phyloP scores from a whole-genome alignment of 2,888 invertebrate species.

The Bibio marci region DNA sequence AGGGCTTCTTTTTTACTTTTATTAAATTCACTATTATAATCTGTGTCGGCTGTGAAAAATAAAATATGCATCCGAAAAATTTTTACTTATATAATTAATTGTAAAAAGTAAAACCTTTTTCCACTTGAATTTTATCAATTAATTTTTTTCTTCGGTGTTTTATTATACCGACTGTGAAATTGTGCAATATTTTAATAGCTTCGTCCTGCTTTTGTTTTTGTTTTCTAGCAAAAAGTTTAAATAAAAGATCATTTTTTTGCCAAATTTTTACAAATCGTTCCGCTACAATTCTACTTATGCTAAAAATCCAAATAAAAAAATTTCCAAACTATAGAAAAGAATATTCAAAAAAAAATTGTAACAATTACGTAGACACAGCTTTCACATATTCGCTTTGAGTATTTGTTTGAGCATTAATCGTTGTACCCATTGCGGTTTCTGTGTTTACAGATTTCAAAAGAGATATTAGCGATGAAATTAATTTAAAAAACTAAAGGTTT shows the following conservation, averaged over 20 bases:
- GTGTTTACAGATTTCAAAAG: too few relatives aligned
- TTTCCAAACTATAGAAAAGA: slow-evolving; percentile 8
- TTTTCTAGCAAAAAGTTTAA: slow-evolving; percentile 9
- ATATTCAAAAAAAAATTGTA: neutral
- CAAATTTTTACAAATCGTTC: slow-evolving; percentile 18
- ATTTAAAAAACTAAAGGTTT: too few relatives aligned
- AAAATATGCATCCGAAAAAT: too few relatives aligned
- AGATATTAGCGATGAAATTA: too few relatives aligned
- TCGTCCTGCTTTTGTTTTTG: slow-evolving; percentile 1
- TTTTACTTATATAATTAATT: too few relatives aligned
- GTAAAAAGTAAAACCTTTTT: slow-evolving; percentile 5
- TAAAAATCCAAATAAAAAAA: slow-evolving; percentile 11
- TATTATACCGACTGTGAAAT: slow-evolving; percentile 31
- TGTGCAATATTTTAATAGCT: slow-evolving; percentile 24
- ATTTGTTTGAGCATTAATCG: slow-evolving; percentile 51
- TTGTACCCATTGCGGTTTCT: slow-evolving; percentile 77
- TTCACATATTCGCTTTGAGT: slow-evolving; percentile 52
- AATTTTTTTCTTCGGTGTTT: slow-evolving; percentile 16
- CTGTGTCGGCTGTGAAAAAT: too few relatives aligned
- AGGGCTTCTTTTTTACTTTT: slow-evolving; percentile 40
- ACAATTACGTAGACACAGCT: slow-evolving; percentile 49
- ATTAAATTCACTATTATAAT: neutral
- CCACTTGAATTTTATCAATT: slow-evolving; percentile 10
- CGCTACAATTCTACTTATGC: slow-evolving; percentile 18
- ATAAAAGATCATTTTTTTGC: slow-evolving; percentile 19